A percentile compares a stretch with the other conserved stretches of the same genome.
Evolutionary conservation across 1,140 invertebrate genomes (phyloP).

Genomic region (Neuroterus valhalla): DNA sequence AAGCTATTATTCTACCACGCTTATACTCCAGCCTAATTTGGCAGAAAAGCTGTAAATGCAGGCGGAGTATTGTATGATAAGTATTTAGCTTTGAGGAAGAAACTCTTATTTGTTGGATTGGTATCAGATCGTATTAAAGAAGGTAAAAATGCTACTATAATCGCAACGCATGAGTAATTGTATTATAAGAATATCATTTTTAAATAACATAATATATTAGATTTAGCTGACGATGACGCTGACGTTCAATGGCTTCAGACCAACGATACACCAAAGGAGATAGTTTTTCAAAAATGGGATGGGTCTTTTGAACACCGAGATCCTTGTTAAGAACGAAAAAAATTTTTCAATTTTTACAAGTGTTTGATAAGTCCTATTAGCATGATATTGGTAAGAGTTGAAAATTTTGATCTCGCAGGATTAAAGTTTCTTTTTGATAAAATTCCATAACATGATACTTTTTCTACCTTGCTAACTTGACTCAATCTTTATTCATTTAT

Average conservation of each 20-base stretch:
- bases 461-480: no score
- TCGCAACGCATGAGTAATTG: no score
- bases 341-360: constrained; percentile 35
- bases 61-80: background rate
- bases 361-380: constrained; percentile 35
- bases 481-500: no score
- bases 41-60: background rate
- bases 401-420: no score
- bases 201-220: no score
- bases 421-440: no score
- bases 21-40: background rate
- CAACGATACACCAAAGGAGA: background rate
- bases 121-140: background rate
- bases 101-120: background rate
- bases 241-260: background rate
- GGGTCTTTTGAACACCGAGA: constrained; percentile 29
- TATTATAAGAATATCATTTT: no score
- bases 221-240: no score
- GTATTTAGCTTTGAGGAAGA: background rate
- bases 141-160: no score
- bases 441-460: no score
- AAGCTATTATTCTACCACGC: background rate
- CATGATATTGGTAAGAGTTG: constrained; percentile 37
- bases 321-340: constrained; percentile 14
- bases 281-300: constrained; percentile 24